These are phyloP conservation scores for Anhinga rufa DNA, from an alignment of 2,113 vertebrate genomes.

Conservation along the genomic window DNA sequence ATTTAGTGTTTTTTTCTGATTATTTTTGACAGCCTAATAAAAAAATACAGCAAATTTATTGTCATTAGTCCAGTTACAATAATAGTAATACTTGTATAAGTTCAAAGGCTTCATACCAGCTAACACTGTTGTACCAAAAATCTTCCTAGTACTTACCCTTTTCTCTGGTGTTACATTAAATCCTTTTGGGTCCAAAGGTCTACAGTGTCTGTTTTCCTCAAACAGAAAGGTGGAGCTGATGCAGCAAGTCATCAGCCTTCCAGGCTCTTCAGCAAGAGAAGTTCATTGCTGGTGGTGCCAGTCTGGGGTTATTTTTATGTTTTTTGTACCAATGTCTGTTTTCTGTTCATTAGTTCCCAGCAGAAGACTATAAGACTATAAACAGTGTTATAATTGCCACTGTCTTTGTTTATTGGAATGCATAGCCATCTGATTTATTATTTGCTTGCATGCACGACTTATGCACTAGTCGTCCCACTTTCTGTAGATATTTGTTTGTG, in stretches of 20 bases:
- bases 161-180: not conserved
- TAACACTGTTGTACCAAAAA: not conserved
- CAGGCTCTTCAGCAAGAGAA: not conserved
- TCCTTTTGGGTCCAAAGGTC: not conserved
- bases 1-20: not conserved
- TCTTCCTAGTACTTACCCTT: not conserved
- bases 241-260: not conserved
- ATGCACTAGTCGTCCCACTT: not conserved
- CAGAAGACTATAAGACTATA: not conserved
- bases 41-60: not conserved
- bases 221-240: not conserved
- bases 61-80: not conserved
- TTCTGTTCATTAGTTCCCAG: not conserved
- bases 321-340: not conserved
- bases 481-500: not conserved
- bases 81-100: not conserved
- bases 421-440: not conserved
- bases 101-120: not conserved
- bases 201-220: not conserved
- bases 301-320: not conserved
- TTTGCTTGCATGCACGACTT: not conserved
- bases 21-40: not conserved
- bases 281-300: not conserved
- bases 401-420: not conserved
- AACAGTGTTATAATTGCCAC: not conserved